phyloP scores from a whole-genome alignment of 2,888 invertebrate species.

The Zaprionus bogoriensis region DNA sequence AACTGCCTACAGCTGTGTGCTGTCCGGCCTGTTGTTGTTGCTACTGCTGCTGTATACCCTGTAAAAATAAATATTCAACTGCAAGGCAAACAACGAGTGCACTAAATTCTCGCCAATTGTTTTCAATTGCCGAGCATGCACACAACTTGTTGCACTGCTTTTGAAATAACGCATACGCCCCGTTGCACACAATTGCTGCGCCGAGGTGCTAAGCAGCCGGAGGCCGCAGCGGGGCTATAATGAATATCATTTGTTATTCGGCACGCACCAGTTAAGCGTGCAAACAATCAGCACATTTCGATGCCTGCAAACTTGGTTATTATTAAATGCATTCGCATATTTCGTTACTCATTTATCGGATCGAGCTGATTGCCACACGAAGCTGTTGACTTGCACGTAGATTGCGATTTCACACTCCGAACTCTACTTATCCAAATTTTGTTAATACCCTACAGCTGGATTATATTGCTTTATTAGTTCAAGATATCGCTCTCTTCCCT shows the following conservation, averaged over 20 bases:
- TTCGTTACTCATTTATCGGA: neutral
- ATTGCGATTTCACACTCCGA: too few relatives aligned
- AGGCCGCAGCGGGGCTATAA: constrained; percentile 19
- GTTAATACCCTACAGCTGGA: too few relatives aligned
- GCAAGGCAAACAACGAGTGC: neutral
- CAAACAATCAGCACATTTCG: constrained; percentile 18
- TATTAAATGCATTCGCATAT: neutral
- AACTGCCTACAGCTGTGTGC: too few relatives aligned
- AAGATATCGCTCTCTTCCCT: too few relatives aligned
- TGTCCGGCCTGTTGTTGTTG: neutral
- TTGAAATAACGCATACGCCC: constrained; percentile 32
- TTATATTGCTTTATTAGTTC: too few relatives aligned
- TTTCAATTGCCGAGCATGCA: constrained; percentile 19
- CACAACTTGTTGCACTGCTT: constrained; percentile 13
- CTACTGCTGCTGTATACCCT: neutral
- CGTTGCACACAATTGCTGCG: constrained; percentile 15
- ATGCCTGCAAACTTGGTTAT: constrained; percentile 10
- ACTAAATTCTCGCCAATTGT: constrained; percentile 1
- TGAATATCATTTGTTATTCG: constrained; percentile 22
- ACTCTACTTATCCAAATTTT: too few relatives aligned
- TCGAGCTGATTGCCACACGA: constrained; percentile 1
- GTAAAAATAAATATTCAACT: neutral
- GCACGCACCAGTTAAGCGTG: constrained; percentile 22
- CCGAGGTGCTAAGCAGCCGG: constrained; percentile 4
- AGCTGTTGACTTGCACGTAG: too few relatives aligned